phyloP scores from a whole-genome alignment of 2,888 invertebrate genomes.

The Sinelater perroti region DNA sequence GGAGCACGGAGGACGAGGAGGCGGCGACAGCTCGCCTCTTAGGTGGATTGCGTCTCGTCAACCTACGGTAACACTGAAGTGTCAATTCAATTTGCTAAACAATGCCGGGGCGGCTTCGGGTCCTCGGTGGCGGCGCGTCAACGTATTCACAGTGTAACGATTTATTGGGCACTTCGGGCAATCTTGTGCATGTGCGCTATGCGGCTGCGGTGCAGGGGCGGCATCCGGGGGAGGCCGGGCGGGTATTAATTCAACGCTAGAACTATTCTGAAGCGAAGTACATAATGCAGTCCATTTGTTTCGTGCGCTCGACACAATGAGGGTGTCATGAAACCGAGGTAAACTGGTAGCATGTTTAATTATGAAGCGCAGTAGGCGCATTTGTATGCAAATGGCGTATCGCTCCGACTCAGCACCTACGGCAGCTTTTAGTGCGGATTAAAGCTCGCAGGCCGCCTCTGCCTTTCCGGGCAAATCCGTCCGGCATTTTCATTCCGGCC shows the following conservation, averaged over 20 bases:
- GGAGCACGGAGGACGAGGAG: too few species aligned
- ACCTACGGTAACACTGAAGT: not conserved
- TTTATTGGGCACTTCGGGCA: conserved; percentile 30
- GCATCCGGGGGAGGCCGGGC: conserved; percentile 21
- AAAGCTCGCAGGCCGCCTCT: conserved; percentile 38
- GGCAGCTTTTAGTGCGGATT: conserved; percentile 50
- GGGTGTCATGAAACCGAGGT: conserved; percentile 39
- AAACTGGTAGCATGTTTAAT: conserved; percentile 46
- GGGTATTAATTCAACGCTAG: conserved; percentile 36
- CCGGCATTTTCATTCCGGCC: conserved; percentile 40
- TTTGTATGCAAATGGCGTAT: conserved; percentile 51
- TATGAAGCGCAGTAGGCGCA: conserved; percentile 46
- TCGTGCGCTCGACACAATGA: conserved; percentile 37
- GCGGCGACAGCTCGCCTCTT: too few species aligned
- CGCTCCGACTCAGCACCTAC: conserved; percentile 48
- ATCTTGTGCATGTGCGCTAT: conserved; percentile 22
- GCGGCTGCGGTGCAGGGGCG: conserved; percentile 9
- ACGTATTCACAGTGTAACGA: conserved; percentile 22
- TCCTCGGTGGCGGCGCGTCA: conserved; percentile 13
- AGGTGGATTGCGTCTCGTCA: too few species aligned
- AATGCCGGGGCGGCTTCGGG: conserved; percentile 7
- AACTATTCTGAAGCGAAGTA: conserved; percentile 39
- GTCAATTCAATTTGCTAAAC: conserved; percentile 6
- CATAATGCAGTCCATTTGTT: conserved; percentile 42
- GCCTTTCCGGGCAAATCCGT: conserved; percentile 29